A percentile compares a stretch with the other conserved stretches of the same genome.
phyloP scores from a whole-genome alignment of 2,888 invertebrate species.

The Reticulitermes lucifugus region DNA sequence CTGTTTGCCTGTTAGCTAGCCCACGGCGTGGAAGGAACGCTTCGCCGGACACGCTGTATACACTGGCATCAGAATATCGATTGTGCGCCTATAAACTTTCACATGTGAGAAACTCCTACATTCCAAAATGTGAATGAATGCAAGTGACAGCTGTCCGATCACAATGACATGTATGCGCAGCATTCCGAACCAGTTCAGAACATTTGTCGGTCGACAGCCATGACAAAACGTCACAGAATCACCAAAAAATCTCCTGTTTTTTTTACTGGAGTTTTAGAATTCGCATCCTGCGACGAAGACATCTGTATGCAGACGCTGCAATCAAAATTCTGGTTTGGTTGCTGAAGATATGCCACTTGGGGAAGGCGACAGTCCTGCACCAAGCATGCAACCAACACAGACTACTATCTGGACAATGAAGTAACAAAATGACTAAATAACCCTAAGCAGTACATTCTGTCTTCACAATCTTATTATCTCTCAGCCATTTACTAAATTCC shows the following conservation, averaged over 20 bases:
- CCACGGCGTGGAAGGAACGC: not conserved
- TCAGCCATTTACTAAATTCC: too few species aligned
- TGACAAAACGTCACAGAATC: not conserved
- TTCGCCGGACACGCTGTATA: not conserved
- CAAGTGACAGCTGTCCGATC: conserved; percentile 13
- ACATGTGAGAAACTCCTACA: not conserved
- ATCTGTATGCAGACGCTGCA: not conserved
- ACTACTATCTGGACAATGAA: too few species aligned
- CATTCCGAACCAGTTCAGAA: conserved; percentile 20
- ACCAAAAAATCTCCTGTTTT: not conserved
- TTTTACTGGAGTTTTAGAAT: not conserved
- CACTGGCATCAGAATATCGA: not conserved
- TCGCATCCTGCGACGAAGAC: not conserved
- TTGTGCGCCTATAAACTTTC: not conserved
- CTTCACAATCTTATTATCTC: too few species aligned
- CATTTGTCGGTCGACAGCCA: not conserved
- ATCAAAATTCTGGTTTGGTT: not conserved
- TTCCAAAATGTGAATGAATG: not conserved
- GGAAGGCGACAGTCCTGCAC: too few species aligned
- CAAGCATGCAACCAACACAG: too few species aligned
- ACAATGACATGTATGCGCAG: conserved; percentile 14
- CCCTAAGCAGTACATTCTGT: too few species aligned
- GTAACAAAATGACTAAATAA: too few species aligned
- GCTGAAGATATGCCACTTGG: not conserved
- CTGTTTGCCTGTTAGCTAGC: too few species aligned